Evolutionary conservation across 1,140 invertebrate genomes (phyloP).

Genomic region (Eumeta japonica): DNA sequence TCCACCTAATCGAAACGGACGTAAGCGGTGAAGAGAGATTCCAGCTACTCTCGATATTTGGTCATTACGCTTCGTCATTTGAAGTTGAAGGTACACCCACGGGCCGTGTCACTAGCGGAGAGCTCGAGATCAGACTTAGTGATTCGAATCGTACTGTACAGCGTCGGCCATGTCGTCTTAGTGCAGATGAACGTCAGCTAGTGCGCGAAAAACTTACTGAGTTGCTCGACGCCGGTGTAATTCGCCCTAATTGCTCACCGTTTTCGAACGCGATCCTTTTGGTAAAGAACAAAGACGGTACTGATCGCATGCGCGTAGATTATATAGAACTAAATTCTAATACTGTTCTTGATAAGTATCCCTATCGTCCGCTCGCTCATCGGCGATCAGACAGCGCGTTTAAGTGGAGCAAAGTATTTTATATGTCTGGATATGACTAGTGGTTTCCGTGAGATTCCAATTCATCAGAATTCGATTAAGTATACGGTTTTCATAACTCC

Average conservation of each 20-base stretch:
- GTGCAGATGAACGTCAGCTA: constrained; percentile 6
- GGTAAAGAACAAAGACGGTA: background rate
- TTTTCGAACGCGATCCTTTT: background rate
- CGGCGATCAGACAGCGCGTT: constrained; percentile 27
- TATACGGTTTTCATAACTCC: background rate
- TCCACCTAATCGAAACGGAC: too few species aligned
- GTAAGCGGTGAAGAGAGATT: too few species aligned
- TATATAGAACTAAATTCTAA: constrained; percentile 48
- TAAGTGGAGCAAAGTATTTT: background rate
- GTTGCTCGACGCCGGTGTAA: constrained; percentile 4
- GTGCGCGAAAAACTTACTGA: constrained; percentile 8
- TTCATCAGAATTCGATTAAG: background rate
- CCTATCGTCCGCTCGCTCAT: constrained; percentile 55
- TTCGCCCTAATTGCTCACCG: constrained; percentile 10
- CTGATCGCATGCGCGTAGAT: constrained; percentile 27
- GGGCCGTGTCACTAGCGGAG: constrained; percentile 5
- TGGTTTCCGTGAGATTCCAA: background rate
- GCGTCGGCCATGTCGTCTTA: constrained; percentile 8
- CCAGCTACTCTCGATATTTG: too few species aligned
- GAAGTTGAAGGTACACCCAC: constrained; percentile 1
- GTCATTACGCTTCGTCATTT: too few species aligned
- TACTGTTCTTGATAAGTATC: constrained; percentile 45
- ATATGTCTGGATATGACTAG: background rate
- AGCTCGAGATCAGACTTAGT: constrained; percentile 8
- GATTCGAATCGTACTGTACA: constrained; percentile 9